Base-by-base conservation (phyloP, 1,140 invertebrate genomes). In the Ceratina japonica region DNA sequence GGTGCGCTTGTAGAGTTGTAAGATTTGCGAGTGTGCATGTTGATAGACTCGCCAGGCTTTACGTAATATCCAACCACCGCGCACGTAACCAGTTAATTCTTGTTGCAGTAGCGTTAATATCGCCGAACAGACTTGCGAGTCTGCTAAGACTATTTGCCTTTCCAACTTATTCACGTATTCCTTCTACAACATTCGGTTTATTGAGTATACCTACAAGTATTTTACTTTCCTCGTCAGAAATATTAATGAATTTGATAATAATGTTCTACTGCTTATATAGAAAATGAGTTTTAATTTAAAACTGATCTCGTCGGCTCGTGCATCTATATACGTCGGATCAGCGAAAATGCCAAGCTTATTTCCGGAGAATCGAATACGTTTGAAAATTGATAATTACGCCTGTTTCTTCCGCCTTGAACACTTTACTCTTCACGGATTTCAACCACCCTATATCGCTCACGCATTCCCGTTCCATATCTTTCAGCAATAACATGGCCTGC, bases 31-130 rank as follows among this genome's bases (percentile, higher is more conserved):
- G 82, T 96, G 95, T 13, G 94, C 93, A 86, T 94, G 94, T 74
- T 96, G 95, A 88, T 96, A 96, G 76, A 95, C 93, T 86, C 95
- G 95, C 95, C 95, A 96, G 0, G 96, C 95, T 89, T 95, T 95
- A 15, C 95, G 90, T 62, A 96, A 90, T 77, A 95, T 93, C 95
- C 95, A 96, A 8, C 95, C 95, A 13, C 95, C 95, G 81, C 94
- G 95, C 18, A 96, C 93, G 85, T 95, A 96, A 56, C 95, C 94
- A 1, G 94, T 93, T 12, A 96, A 91, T 87, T 96, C 95, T 87
- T 95, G 95, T 80, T 95, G 94, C 0, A 95, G 91, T 77, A 96
- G 94, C 12, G 94, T 94, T 10, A 96, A 89, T 71, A 95, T 93
- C 3, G 95, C 94, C 44, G 94, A 92, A 86, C 94, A 95, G 2